These are phyloP conservation scores for Furcifer pardalis DNA, from an alignment of 2,797 vertebrate species.

Conservation along the genomic window DNA sequence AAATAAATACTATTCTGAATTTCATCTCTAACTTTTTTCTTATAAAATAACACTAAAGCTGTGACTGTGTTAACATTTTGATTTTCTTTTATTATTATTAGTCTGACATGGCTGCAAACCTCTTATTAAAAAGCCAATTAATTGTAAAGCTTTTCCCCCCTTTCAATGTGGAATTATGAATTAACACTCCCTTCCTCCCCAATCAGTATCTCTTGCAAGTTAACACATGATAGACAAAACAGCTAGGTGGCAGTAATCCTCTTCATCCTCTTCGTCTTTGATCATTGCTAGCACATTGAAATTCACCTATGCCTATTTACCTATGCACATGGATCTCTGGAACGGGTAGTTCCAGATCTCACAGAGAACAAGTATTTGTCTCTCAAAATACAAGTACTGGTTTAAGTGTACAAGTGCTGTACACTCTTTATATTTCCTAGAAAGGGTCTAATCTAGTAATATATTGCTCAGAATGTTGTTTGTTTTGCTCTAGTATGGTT, in stretches of 20 bases:
- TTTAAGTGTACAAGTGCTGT: too few species aligned
- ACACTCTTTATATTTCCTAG: too few species aligned
- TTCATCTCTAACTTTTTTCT: too few species aligned
- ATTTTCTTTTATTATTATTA: not conserved
- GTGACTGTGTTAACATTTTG: not conserved
- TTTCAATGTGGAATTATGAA: not conserved
- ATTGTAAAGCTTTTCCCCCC: not conserved
- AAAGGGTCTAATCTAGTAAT: too few species aligned
- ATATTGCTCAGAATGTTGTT: too few species aligned
- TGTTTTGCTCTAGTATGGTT: too few species aligned
- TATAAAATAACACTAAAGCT: not conserved
- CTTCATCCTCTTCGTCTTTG: too few species aligned
- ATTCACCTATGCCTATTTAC: not conserved
- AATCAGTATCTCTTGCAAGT: not conserved
- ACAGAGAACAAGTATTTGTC: too few species aligned
- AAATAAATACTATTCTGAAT: not conserved
- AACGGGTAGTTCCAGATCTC: not conserved
- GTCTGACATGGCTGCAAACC: not conserved
- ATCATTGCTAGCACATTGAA: not conserved
- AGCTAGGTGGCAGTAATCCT: not conserved
- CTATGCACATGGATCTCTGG: not conserved
- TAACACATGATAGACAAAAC: not conserved
- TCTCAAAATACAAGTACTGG: too few species aligned
- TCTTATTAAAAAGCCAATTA: not conserved
- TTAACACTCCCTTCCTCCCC: not conserved